Percentiles rank a stretch among this genome's conserved stretches.
These are phyloP conservation scores for Heliconius hortense DNA, from an alignment of 2,888 invertebrate genomes.

Conservation along the genomic window DNA sequence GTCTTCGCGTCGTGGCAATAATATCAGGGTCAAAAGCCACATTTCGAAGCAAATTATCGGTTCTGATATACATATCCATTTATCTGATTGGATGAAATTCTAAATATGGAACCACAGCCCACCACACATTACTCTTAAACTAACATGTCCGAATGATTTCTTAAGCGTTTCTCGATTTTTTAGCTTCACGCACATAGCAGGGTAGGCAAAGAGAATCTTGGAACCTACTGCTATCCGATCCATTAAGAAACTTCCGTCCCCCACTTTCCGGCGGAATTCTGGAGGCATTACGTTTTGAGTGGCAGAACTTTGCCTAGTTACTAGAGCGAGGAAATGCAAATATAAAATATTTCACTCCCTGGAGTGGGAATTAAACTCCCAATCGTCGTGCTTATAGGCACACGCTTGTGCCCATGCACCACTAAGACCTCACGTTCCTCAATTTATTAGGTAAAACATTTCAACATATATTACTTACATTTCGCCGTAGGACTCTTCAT, in stretches of 20 bases:
- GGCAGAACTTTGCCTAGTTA: neutral
- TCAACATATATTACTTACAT: constrained; percentile 26
- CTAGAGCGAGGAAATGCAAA: neutral
- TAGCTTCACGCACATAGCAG: neutral
- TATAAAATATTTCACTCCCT: neutral
- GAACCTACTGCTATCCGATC: neutral
- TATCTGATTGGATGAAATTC: too few species aligned
- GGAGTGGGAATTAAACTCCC: too few species aligned
- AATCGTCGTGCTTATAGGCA: too few species aligned
- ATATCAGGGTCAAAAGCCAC: too few species aligned
- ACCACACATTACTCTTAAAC: too few species aligned
- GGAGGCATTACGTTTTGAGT: neutral
- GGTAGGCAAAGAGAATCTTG: neutral
- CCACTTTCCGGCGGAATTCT: neutral
- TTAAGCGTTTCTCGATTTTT: too few species aligned
- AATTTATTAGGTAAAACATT: neutral
- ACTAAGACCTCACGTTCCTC: too few species aligned
- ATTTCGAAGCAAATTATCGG: too few species aligned
- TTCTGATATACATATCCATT: too few species aligned
- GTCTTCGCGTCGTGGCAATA: neutral
- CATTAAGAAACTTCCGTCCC: neutral
- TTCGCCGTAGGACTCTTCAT: constrained; percentile 29
- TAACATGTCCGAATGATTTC: too few species aligned
- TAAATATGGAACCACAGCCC: too few species aligned
- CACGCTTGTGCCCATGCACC: too few species aligned